A percentile compares a stretch with the other conserved stretches of the same genome.
Conservation (phyloP, 2,888 invertebrate species). For the Temnothorax unifasciatus region DNA sequence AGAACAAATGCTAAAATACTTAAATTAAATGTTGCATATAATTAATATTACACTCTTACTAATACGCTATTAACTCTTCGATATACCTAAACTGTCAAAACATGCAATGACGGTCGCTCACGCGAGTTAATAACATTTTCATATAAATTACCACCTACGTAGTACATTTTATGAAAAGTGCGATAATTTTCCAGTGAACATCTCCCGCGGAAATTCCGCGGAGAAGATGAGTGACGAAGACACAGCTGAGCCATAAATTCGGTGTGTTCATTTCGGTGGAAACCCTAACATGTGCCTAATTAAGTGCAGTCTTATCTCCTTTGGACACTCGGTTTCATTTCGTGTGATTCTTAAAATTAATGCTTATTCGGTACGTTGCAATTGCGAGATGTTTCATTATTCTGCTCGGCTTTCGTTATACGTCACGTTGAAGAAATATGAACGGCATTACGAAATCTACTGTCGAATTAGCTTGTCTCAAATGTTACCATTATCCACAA, state of each 20-base stretch:
- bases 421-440: background rate
- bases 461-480: slow-evolving; percentile 1
- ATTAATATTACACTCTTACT: no score
- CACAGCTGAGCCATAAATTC: slow-evolving; percentile 33
- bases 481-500: background rate
- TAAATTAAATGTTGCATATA: no score
- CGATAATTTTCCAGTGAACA: slow-evolving; percentile 23
- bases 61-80: no score
- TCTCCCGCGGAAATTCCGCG: background rate
- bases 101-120: no score
- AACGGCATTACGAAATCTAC: background rate
- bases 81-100: no score
- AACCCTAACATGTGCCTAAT: slow-evolving; percentile 31
- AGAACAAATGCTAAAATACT: no score
- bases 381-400: background rate
- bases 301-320: slow-evolving; percentile 28
- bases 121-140: background rate
- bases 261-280: slow-evolving; percentile 17
- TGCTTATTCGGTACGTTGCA: background rate
- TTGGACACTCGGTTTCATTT: slow-evolving; percentile 1
- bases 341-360: slow-evolving; percentile 41
- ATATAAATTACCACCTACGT: slow-evolving; percentile 2
- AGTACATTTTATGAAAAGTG: background rate
- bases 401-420: background rate
- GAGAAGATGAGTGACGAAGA: slow-evolving; percentile 37